Percentiles rank a stretch among this genome's conserved stretches.
phyloP scores from a whole-genome alignment of 2,113 vertebrate species.

The Lampris megalopsis region DNA sequence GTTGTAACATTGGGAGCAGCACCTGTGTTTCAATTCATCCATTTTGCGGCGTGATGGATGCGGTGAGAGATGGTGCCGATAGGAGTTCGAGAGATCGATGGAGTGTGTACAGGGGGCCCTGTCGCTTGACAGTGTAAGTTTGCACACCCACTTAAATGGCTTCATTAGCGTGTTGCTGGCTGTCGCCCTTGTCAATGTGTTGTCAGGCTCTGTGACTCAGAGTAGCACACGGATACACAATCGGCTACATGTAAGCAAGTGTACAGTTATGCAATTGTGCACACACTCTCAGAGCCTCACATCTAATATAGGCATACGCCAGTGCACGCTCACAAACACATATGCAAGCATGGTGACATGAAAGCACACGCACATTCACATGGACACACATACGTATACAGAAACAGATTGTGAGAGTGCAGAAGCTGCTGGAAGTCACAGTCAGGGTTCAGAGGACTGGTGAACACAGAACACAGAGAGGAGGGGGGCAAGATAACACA shows the following conservation, averaged over 20 bases:
- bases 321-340: conserved; percentile 19
- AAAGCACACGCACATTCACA: not conserved
- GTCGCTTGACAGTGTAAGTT: conserved; percentile 17
- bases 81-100: not conserved
- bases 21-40: not conserved
- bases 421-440: conserved; percentile 49
- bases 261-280: not conserved
- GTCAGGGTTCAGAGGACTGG: conserved; percentile 26
- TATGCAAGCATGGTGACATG: not conserved
- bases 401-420: conserved; percentile 47
- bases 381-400: conserved; percentile 18
- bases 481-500: conserved; percentile 3
- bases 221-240: conserved; percentile 11
- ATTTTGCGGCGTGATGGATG: conserved; percentile 3
- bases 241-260: not conserved
- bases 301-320: not conserved
- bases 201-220: conserved; percentile 42
- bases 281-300: not conserved
- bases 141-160: conserved; percentile 30
- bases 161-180: conserved; percentile 47
- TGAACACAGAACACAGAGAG: conserved; percentile 15
- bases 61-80: conserved; percentile 22
- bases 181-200: conserved; percentile 19
- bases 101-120: not conserved
- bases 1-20: not conserved